phyloP scores from a whole-genome alignment of 2,113 vertebrate genomes.

The Mionectes macconnelli region DNA sequence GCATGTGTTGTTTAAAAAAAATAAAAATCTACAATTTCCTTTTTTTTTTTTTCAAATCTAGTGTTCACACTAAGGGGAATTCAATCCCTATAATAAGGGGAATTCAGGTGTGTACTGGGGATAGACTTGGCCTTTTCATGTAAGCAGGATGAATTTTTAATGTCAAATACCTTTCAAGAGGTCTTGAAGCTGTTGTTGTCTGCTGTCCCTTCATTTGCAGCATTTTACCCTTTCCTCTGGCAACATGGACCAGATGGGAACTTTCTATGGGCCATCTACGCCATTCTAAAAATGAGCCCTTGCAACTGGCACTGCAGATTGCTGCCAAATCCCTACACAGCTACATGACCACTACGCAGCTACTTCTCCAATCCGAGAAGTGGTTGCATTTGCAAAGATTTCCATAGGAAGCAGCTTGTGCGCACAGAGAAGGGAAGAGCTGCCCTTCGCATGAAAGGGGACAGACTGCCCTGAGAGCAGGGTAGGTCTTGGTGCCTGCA shows the following conservation, averaged over 20 bases:
- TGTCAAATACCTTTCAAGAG: background rate
- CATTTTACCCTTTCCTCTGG: background rate
- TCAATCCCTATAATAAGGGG: accelerated
- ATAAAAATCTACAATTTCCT: background rate
- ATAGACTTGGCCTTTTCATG: background rate
- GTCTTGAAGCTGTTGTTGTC: background rate
- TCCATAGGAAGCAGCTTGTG: background rate
- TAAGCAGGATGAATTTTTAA: background rate
- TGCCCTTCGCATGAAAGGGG: background rate
- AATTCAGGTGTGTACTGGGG: background rate
- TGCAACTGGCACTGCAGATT: background rate
- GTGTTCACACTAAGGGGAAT: background rate
- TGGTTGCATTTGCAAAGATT: background rate
- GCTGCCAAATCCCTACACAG: background rate
- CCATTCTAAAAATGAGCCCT: background rate
- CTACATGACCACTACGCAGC: background rate
- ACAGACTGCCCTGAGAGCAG: background rate
- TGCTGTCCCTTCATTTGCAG: background rate
- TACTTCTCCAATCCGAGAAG: background rate
- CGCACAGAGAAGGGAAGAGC: accelerated
- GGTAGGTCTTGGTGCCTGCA: background rate
- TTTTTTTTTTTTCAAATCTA: background rate
- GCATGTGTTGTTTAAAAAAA: background rate
- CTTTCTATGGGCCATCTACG: background rate
- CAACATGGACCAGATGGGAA: background rate